Evolutionary conservation across 1,140 invertebrate species (phyloP).

Genomic region (Theocolax elegans): DNA sequence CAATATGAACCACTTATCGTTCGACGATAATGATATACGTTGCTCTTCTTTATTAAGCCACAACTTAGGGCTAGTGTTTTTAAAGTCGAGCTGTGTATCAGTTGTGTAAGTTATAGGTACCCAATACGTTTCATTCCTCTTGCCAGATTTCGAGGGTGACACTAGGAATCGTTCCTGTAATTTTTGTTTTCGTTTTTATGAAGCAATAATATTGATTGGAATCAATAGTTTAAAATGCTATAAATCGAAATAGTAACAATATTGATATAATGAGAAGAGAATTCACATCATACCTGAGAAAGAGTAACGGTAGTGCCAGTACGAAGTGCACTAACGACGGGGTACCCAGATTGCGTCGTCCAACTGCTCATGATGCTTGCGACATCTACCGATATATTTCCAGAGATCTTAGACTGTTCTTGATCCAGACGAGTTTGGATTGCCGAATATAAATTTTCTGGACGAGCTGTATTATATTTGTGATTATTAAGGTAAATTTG

Average conservation of each 20-base stretch:
- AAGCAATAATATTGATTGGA: background rate
- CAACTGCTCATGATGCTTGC: conserved; percentile 74
- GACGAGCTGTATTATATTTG: conserved; percentile 70
- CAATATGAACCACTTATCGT: conserved; percentile 69
- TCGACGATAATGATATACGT: conserved; percentile 42
- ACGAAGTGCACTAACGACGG: conserved; percentile 72
- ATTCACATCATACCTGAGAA: conserved; percentile 59
- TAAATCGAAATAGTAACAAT: background rate
- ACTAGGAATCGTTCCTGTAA: conserved; percentile 35
- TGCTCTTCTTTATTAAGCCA: conserved; percentile 55
- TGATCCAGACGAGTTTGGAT: conserved; percentile 63
- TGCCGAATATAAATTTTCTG: conserved; percentile 71
- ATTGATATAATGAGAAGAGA: background rate
- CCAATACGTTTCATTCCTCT: conserved; percentile 39
- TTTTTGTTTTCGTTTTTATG: background rate
- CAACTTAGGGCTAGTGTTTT: conserved; percentile 41
- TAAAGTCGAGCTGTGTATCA: conserved; percentile 18
- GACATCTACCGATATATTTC: background rate
- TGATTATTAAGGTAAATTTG: conserved; percentile 65
- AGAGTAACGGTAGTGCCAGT: conserved; percentile 60
- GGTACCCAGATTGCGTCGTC: conserved; percentile 79
- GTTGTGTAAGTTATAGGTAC: conserved; percentile 52
- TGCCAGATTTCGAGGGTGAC: background rate
- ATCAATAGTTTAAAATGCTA: background rate
- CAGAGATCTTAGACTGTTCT: background rate